A percentile compares a stretch with the other conserved stretches of the same genome.
phyloP scores from a whole-genome alignment of 2,888 invertebrate species.

The Ecliptopera silaceata region DNA sequence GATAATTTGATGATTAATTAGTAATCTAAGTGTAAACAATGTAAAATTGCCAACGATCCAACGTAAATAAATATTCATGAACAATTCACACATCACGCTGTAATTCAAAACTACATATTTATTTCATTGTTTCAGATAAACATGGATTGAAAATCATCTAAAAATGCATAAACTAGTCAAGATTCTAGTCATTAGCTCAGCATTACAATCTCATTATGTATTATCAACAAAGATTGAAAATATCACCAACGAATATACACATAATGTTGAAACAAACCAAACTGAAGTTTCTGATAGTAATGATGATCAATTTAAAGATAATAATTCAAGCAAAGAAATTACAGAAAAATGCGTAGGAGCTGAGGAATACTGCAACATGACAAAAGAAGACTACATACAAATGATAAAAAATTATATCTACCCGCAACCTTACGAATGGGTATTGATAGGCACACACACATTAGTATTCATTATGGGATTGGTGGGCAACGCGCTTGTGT shows the following conservation, averaged over 20 bases:
- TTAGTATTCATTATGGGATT: conserved; percentile 91
- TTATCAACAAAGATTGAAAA: background rate
- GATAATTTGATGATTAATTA: background rate
- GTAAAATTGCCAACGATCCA: too few species aligned
- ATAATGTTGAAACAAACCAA: background rate
- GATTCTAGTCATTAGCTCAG: conserved; percentile 17
- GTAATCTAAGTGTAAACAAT: too few species aligned
- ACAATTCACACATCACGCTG: too few species aligned
- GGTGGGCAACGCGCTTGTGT: conserved; percentile 93
- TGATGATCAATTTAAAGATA: background rate
- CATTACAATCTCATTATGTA: conserved; percentile 6
- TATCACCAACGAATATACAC: background rate
- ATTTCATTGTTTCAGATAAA: conserved; percentile 25
- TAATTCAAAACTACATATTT: too few species aligned
- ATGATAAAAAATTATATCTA: conserved; percentile 86
- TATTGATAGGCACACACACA: conserved; percentile 88
- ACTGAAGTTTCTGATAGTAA: background rate
- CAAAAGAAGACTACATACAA: conserved; percentile 83
- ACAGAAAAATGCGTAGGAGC: conserved; percentile 67
- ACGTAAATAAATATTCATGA: too few species aligned
- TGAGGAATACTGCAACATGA: conserved; percentile 71
- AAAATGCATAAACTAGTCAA: conserved; percentile 23
- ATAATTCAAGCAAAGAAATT: background rate
- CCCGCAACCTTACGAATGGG: conserved; percentile 89
- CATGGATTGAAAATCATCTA: conserved; percentile 1